phyloP scores from a whole-genome alignment of 2,888 invertebrate species.

The Leptopterna dolabrata region DNA sequence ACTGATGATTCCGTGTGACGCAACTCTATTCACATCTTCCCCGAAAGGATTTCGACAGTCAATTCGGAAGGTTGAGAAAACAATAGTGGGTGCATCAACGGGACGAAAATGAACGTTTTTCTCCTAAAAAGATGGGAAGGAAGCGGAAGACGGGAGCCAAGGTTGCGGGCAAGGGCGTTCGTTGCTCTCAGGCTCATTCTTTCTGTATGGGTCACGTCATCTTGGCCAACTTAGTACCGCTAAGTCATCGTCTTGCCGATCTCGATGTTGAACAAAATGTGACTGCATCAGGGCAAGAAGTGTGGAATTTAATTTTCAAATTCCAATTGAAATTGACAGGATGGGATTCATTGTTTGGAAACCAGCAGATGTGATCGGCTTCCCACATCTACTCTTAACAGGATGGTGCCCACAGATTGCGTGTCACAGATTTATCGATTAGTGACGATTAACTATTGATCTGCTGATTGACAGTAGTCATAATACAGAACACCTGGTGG shows the following conservation, averaged over 20 bases:
- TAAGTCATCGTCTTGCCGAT: not conserved
- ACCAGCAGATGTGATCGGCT: too few species aligned
- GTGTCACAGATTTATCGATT: too few species aligned
- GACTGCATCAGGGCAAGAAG: too few species aligned
- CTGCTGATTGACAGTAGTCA: too few species aligned
- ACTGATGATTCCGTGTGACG: not conserved
- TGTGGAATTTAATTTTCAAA: too few species aligned
- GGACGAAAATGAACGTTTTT: not conserved
- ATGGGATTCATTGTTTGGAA: too few species aligned
- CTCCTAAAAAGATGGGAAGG: not conserved
- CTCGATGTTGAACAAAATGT: not conserved
- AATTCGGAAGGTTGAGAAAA: not conserved
- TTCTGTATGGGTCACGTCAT: not conserved
- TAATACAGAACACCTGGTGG: too few species aligned
- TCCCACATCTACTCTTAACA: too few species aligned
- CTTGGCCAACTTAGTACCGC: not conserved
- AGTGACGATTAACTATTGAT: too few species aligned
- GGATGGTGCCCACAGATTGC: too few species aligned
- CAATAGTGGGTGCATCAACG: not conserved
- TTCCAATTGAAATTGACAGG: too few species aligned
- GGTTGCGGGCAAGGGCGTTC: constrained; percentile 46
- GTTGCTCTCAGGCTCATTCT: not conserved
- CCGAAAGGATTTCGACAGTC: not conserved
- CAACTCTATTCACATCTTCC: not conserved
- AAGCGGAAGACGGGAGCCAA: not conserved